Conservation (phyloP, 2,113 vertebrate genomes). For the Numida meleagris region DNA sequence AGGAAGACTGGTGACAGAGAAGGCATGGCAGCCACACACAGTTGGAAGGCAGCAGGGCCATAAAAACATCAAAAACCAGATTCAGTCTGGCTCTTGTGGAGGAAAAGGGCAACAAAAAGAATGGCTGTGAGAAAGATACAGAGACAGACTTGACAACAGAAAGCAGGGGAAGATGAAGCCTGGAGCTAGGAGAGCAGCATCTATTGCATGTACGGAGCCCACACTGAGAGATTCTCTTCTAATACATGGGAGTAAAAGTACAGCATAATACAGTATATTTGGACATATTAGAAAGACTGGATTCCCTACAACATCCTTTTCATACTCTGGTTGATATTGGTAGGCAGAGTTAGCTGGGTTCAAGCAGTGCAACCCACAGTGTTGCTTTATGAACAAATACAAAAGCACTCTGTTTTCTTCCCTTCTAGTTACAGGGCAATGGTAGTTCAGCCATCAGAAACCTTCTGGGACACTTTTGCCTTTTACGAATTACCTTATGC, state of each 20-base stretch:
- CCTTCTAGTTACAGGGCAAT: background rate
- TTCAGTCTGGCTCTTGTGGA: background rate
- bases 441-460: background rate
- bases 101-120: background rate
- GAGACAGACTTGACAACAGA: background rate
- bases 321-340: background rate
- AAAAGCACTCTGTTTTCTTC: background rate
- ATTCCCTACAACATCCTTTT: background rate
- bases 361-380: background rate
- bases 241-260: background rate
- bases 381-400: background rate
- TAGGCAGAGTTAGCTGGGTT: background rate
- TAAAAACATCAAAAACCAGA: conserved; percentile 4
- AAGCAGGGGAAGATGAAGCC: background rate
- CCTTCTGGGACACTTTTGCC: background rate
- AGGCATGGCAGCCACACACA: background rate
- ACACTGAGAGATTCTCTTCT: background rate
- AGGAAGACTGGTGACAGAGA: background rate
- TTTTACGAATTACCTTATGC: background rate
- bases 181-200: background rate
- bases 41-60: background rate
- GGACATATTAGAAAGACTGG: background rate
- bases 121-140: background rate
- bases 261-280: background rate
- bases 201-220: background rate